Evolutionary conservation across 2,113 vertebrate species (phyloP).

Genomic region (Machaerirhynchus nigripectus): DNA sequence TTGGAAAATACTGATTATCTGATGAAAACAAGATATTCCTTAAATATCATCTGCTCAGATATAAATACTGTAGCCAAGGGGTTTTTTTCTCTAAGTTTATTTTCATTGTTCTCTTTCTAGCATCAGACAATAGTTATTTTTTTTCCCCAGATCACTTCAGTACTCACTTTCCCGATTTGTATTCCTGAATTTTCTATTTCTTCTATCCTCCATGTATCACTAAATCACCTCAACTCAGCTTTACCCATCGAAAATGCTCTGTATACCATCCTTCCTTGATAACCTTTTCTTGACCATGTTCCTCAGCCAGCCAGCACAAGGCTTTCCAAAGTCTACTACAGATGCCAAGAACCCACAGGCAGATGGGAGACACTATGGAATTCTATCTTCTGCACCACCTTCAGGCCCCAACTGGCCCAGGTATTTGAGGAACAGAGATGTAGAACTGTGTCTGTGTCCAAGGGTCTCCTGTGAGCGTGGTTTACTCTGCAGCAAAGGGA

Average conservation of each 20-base stretch:
- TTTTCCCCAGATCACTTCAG: not conserved
- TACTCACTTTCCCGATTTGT: not conserved
- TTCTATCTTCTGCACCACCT: not conserved
- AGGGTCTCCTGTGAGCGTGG: not conserved
- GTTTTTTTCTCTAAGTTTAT: not conserved
- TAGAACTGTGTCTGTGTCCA: not conserved
- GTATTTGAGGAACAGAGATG: not conserved
- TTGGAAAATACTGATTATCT: not conserved
- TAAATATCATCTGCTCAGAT: not conserved
- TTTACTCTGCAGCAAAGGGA: not conserved
- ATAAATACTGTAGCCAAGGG: not conserved
- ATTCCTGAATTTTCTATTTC: not conserved
- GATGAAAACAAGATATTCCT: not conserved
- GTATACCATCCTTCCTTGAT: not conserved
- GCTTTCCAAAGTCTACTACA: not conserved
- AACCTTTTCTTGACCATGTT: not conserved
- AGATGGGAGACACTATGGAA: accelerated
- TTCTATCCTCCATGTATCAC: not conserved
- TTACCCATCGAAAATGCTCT: not conserved
- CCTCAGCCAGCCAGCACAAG: not conserved
- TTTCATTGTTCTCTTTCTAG: not conserved
- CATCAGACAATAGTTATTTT: not conserved
- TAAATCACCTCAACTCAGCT: not conserved
- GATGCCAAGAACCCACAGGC: not conserved
- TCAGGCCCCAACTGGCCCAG: not conserved